A percentile compares a stretch with the other conserved stretches of the same genome.
Evolutionary conservation across 30 jellyfish, hydroid and myxozoan genomes (phyloP).

Genomic region (Morbakka virulenta): DNA sequence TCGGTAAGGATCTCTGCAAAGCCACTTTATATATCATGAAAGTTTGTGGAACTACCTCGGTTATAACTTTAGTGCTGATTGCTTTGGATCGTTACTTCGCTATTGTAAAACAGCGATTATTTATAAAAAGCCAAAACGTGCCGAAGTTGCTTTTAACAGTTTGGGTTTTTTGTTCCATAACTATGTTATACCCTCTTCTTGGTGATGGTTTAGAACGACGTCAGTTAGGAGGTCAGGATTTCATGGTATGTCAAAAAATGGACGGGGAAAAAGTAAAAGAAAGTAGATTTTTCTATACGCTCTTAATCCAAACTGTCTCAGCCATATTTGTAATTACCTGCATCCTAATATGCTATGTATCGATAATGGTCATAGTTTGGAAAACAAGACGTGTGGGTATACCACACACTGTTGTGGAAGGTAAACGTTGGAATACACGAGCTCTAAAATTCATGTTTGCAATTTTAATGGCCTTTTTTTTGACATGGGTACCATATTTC

Average conservation of each 20-base stretch:
- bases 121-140: slow-evolving; percentile 34
- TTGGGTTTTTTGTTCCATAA: slow-evolving; percentile 43
- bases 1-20: slow-evolving; percentile 29
- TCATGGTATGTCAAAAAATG: slow-evolving; percentile 39
- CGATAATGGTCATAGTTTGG: slow-evolving; percentile 37
- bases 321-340: slow-evolving; percentile 27
- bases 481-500: slow-evolving; percentile 62
- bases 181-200: neutral
- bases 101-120: slow-evolving; percentile 23
- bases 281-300: slow-evolving; percentile 10
- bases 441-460: slow-evolving; percentile 65
- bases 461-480: slow-evolving; percentile 35
- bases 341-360: slow-evolving; percentile 31
- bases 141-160: neutral
- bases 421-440: too few species aligned
- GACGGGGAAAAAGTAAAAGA: slow-evolving; percentile 38
- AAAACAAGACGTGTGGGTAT: too few species aligned
- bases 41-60: slow-evolving; percentile 44
- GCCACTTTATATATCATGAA: slow-evolving; percentile 47
- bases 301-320: slow-evolving; percentile 13
- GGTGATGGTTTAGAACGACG: slow-evolving; percentile 10
- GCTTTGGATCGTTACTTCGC: slow-evolving; percentile 71
- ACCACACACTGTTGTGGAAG: slow-evolving; percentile 25
- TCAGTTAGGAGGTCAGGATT: too few species aligned
- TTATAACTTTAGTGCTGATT: slow-evolving; percentile 32